Evolutionary conservation across 2,113 vertebrate genomes (phyloP), one percentile per base, ranked within the genome.

Genomic region (Delphinus delphis): DNA sequence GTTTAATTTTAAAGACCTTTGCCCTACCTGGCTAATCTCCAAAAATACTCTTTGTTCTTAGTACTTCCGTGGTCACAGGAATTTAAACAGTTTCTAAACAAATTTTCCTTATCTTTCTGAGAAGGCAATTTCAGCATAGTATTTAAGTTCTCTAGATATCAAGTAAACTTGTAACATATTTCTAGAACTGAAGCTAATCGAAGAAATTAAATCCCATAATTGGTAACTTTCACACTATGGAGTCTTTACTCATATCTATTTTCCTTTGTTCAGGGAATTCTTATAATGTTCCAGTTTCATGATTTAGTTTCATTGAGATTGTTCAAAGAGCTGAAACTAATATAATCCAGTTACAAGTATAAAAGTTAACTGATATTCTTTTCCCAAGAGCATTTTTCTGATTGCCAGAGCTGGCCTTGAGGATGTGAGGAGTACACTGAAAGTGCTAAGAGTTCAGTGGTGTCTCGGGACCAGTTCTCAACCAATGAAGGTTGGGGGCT

Each of bases 1-100:
- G 55, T 70, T 77, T 89, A 44, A 68, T 65, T 97, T 96, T 93
- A 93, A 98, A 96, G 94, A 95, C 87, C 58, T 96, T 92, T 95
- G 94, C 41, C 58, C 77, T 28, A 31, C 17, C 68, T 87, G 96
- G 93, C 83, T 74, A 70, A 87, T 82, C 15, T 90, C 92, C 97
- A 88, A 87, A 97, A 94, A n/a, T 36, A 13, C 67, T 92, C 67
- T 97, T 97, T 94, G 93, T 93, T 96, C 74, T 96, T 76, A 77
- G 68, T 21, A 71, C 26, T 68, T 96, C 33, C 84, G 63, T 90
- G 84, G 84, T 62, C 74, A 47, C 65, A 95, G 89, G 71, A 95
- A 91, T 95, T 97, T 95, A 93, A 84, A 67, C 55, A 70, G 73
- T 90, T 63, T 85, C 38, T 68, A 92, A 96, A 92, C 55, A 93